Base-by-base conservation (phyloP, 2,113 vertebrate genomes). In the Ochotona curzoniae region DNA sequence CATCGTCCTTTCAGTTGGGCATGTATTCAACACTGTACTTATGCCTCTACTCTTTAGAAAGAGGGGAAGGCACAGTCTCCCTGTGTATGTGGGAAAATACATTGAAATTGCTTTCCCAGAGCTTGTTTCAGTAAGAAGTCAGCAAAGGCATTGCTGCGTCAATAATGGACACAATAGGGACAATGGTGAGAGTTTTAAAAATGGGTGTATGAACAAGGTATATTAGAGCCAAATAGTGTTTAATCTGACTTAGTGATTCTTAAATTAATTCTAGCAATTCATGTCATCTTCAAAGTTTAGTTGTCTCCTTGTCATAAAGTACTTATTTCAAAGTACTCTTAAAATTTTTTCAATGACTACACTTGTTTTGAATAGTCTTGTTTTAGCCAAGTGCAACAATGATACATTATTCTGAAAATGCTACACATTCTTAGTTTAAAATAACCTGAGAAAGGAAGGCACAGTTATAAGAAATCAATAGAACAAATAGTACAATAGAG, bases 391-490 rank as follows among this genome's bases (percentile, higher is more conserved):
- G 63, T 67, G 51, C 18, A 35, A 80, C 63, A 87, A 74, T 21
- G 44, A 28, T 57, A 90, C 83, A 47, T 75, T 94, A 26, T 81
- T 86, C 64, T 64, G 25, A 88, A 90, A 76, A 74, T 75, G 12
- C 35, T 75, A 47, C 28, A 88, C 28, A 66, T 63, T 1, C 11
- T 38, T 86, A 47, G 30, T 32, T 80, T 78, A 88, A 90, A 82
- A 71, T 75, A 67, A 51, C 51, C 35, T n/a, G 10, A 69, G 38
- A 80, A 73, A 67, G 49, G 21, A 79, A 80, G 84, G 21, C 44
- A 78, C 23, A 75, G 38, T 28, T 30, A 66, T 73, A 5, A 95
- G 23, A 91, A 87, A 91, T 85, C 81, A 95, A 76, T 28, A 95
- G 23, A 91, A 87, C 64, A 81, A 76, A 76, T 63, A 64, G 63